Conservation (phyloP, 2,888 invertebrate species). For the Tolmerus cingulatus region DNA sequence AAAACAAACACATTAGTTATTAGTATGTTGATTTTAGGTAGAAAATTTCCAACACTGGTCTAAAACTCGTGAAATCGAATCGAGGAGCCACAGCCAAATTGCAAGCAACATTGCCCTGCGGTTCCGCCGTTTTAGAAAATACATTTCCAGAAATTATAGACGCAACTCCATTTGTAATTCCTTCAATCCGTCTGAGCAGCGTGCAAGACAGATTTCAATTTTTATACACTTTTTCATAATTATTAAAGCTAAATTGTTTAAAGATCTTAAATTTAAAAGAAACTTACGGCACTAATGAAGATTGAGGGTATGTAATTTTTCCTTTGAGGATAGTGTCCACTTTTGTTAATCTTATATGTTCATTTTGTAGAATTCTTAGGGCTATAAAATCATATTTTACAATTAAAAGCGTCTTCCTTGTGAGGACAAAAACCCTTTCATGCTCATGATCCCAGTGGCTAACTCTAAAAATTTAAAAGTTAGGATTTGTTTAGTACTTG, state of each 20-base stretch:
- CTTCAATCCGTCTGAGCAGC: conserved; percentile 50
- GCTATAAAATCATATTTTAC: conserved; percentile 89
- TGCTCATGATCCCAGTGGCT: conserved; percentile 88
- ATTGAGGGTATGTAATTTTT: conserved; percentile 80
- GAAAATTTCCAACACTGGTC: conserved; percentile 50
- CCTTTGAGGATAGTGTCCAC: conserved; percentile 79
- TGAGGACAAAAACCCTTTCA: conserved; percentile 79
- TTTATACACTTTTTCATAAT: neutral
- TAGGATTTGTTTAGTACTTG: neutral
- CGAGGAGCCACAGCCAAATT: conserved; percentile 48
- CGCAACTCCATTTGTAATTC: conserved; percentile 52
- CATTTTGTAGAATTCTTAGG: conserved; percentile 74
- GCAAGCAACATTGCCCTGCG: conserved; percentile 17
- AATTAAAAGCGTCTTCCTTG: conserved; percentile 75
- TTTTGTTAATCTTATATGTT: conserved; percentile 72
- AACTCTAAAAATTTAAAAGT: conserved; percentile 69
- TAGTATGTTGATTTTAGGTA: neutral
- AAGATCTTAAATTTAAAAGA: neutral
- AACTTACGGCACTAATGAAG: conserved; percentile 86
- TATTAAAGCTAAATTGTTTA: neutral
- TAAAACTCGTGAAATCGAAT: conserved; percentile 52
- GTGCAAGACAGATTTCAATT: neutral
- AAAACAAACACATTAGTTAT: neutral
- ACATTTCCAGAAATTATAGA: conserved; percentile 50
- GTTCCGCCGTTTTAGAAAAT: conserved; percentile 31